These are phyloP conservation scores for Platyscapa corneri DNA, from an alignment of 1,140 invertebrate genomes.

Conservation along the genomic window DNA sequence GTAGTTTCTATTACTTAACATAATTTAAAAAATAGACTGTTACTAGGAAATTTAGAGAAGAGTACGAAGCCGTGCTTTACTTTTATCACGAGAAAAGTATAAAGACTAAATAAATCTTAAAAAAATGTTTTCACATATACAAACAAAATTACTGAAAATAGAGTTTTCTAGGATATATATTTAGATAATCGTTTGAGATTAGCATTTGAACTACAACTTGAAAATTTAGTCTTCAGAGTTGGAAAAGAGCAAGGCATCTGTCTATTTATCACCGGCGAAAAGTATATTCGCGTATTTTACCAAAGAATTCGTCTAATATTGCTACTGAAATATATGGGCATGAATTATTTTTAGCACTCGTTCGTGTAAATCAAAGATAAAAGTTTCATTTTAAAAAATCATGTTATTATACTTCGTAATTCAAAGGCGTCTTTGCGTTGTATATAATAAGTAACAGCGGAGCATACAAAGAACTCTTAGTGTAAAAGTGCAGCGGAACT, in stretches of 20 bases:
- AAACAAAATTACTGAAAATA: background rate
- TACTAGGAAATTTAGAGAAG: background rate
- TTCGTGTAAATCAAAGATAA: background rate
- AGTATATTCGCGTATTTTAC: background rate
- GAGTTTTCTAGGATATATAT: background rate
- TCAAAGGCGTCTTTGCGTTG: background rate
- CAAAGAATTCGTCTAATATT: background rate
- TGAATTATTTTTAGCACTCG: background rate
- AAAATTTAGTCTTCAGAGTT: background rate
- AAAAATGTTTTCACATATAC: background rate
- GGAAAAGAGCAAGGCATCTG: background rate
- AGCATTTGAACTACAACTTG: background rate
- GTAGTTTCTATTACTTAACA: background rate
- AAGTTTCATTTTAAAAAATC: slow-evolving; percentile 9
- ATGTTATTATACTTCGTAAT: background rate
- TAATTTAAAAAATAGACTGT: background rate
- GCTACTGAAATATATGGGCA: background rate
- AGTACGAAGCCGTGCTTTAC: background rate
- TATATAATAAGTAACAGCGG: background rate
- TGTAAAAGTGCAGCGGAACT: background rate
- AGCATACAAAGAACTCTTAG: background rate
- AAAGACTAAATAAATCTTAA: background rate
- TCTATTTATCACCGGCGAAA: background rate
- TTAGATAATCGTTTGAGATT: background rate
- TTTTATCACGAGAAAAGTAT: background rate